Base-by-base conservation (phyloP, 2,797 vertebrate genomes). In the Heteromormyrus szaboi region DNA sequence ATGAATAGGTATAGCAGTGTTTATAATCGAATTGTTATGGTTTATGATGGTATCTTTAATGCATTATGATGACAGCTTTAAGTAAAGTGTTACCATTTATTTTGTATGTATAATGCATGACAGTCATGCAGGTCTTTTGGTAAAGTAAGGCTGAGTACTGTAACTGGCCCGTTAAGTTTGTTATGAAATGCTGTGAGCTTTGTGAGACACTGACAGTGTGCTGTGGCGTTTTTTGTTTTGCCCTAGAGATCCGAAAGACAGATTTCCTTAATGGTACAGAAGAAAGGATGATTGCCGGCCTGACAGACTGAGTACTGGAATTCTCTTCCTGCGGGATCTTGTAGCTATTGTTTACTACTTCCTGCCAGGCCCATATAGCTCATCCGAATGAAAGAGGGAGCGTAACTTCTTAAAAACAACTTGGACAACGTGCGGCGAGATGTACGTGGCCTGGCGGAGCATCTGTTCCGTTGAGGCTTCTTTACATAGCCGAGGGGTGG, bases 301-400 rank as follows among this genome's bases (percentile, higher is more conserved):
- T 92, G 91, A 93, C 93, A 91, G 91, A 93, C 90, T 89, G 92
- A 91, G 90, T 91, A 92, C 90, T 93, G 93, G 91, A 89, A 89
- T 92, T 92, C 93, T 88, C 88, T 54, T 90, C 91, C 91, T 90
- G 91, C 6, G 90, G 85, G 92, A 89, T 14, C 9, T 89, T 41
- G 1, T 87, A 83, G n/a, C 54, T 53, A 50, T 88, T 88, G 59
- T 51, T 90, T 85, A 41, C 87, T 76, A 3, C 25, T 37, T 53
- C 17, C 72, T 5, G 37, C 12, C 37, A 14, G 25, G 72, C 37
- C 33, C 17, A 6, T 41, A 33, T 41, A 37, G 72, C 62, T 68
- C 62, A 12, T 33, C 29, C 62, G 5, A 9, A 37, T 5, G 29
- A 37, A 72, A 29, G 4, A 72, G 29, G 9, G 25, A 33, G 65